Percentiles rank a stretch among this genome's conserved stretches.
Conservation (phyloP, 2,113 vertebrate species). For the Hucho hucho region DNA sequence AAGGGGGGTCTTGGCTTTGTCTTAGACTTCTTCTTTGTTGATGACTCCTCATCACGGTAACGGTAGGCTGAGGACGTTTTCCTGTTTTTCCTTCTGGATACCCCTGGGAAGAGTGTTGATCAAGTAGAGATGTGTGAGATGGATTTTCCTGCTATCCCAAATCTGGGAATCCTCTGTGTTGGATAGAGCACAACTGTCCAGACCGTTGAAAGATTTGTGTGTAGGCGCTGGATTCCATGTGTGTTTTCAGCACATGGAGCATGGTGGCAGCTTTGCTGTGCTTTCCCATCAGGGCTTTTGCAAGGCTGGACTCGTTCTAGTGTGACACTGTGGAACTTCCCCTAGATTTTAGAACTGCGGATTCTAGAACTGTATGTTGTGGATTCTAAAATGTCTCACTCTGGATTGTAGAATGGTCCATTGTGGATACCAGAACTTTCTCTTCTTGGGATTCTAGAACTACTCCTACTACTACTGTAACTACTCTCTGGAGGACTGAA, state of each 20-base stretch:
- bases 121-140: constrained; percentile 36
- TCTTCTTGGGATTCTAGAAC: neutral
- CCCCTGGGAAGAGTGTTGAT: neutral
- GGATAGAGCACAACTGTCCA: constrained; percentile 17
- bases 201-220: constrained; percentile 18
- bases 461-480: neutral
- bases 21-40: constrained; percentile 13
- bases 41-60: constrained; percentile 12
- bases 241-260: constrained; percentile 16
- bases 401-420: neutral
- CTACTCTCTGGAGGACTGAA: neutral
- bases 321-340: constrained; percentile 13
- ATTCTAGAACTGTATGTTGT: neutral
- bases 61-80: constrained; percentile 21
- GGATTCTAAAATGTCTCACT: neutral
- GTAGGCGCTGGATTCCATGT: neutral
- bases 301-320: constrained; percentile 17
- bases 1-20: constrained; percentile 1
- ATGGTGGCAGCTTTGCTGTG: constrained; percentile 20
- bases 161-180: constrained; percentile 20
- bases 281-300: constrained; percentile 14
- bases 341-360: neutral
- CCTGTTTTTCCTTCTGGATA: neutral
- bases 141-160: constrained; percentile 4
- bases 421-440: neutral